Evolutionary conservation across 2,797 vertebrate species (phyloP).

Genomic region (Balearica regulorum): DNA sequence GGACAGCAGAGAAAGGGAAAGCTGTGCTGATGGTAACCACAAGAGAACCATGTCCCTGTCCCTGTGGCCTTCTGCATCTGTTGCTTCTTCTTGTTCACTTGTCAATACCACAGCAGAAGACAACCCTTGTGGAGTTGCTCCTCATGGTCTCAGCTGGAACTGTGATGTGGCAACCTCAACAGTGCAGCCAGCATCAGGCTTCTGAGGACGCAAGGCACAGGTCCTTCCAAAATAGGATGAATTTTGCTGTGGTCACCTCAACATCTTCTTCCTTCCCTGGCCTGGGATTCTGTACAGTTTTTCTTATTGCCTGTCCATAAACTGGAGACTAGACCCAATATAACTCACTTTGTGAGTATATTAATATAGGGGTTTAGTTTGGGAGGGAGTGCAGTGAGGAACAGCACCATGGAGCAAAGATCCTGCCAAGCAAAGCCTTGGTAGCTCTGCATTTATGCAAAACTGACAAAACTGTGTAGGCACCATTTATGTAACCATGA

Average conservation of each 20-base stretch:
- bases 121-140: not conserved
- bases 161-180: not conserved
- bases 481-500: not conserved
- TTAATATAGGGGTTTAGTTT: not conserved
- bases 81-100: not conserved
- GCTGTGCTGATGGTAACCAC: not conserved
- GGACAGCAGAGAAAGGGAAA: not conserved
- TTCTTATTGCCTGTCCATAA: not conserved
- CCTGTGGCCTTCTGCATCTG: not conserved
- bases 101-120: not conserved
- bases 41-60: fast-evolving
- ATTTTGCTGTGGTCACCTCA: not conserved
- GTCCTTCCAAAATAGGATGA: not conserved
- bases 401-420: not conserved
- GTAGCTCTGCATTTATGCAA: not conserved
- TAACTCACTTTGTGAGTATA: not conserved
- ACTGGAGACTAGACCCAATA: not conserved
- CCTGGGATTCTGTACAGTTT: not conserved
- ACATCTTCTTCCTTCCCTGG: not conserved
- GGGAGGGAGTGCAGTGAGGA: not conserved
- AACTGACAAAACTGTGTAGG: not conserved
- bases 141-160: fast-evolving
- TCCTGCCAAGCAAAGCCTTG: not conserved
- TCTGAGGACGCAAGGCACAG: not conserved
- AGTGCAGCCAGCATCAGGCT: not conserved